These are phyloP conservation scores for Sebastes nivosus DNA, from an alignment of 2,797 vertebrate genomes.

Conservation along the genomic window DNA sequence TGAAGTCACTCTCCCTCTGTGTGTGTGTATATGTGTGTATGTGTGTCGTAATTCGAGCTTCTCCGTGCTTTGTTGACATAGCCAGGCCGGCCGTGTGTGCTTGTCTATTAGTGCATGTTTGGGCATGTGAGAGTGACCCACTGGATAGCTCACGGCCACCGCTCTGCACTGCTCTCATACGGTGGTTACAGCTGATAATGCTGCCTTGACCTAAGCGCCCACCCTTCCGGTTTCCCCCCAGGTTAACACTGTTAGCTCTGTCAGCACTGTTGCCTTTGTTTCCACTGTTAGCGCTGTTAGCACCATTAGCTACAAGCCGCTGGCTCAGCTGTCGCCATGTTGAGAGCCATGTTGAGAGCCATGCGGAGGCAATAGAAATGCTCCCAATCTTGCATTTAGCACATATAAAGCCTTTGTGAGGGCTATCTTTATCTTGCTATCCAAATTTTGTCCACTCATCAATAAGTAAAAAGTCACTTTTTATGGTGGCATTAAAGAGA, in stretches of 20 bases:
- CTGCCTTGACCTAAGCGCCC: background rate
- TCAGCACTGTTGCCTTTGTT: too few relatives aligned
- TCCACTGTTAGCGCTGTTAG: too few relatives aligned
- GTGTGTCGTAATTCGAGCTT: background rate
- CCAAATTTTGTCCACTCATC: background rate
- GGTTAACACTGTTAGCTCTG: too few relatives aligned
- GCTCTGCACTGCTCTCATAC: background rate
- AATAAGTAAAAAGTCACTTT: background rate
- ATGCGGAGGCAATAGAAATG: too few relatives aligned
- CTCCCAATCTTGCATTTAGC: too few relatives aligned
- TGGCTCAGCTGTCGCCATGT: too few relatives aligned
- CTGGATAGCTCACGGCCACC: background rate
- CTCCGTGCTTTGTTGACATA: background rate
- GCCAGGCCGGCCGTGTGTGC: background rate
- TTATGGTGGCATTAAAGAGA: background rate
- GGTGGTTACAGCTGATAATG: background rate
- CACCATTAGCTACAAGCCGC: too few relatives aligned
- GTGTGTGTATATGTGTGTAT: background rate
- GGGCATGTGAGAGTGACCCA: background rate
- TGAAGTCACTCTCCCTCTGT: background rate
- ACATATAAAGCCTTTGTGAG: background rate
- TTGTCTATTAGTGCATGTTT: background rate
- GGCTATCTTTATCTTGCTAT: background rate
- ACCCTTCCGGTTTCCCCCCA: too few relatives aligned
- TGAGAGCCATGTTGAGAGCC: too few relatives aligned